Evolutionary conservation across 64 coral and sea anemone genomes (phyloP).

Genomic region (Acropora yongei): DNA sequence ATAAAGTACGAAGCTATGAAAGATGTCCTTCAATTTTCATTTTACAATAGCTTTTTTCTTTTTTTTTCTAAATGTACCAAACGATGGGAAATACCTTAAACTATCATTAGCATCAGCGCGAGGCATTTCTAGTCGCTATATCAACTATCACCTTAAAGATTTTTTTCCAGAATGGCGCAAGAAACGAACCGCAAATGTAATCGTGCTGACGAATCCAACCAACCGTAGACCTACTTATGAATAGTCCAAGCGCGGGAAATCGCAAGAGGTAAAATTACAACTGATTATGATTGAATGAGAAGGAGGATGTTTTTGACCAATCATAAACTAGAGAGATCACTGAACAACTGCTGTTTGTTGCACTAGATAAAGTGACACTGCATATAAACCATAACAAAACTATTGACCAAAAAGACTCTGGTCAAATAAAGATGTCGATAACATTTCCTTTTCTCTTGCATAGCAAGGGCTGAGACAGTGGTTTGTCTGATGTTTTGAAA

Average conservation of each 20-base stretch:
- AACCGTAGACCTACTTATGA: no score
- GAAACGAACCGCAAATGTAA: background rate
- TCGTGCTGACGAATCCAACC: background rate
- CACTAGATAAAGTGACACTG: background rate
- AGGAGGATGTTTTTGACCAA: no score
- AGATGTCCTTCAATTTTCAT: background rate
- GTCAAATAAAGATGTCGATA: slow-evolving; percentile 50
- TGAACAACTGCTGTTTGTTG: no score
- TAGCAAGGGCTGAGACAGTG: slow-evolving; percentile 41
- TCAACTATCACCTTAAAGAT: background rate
- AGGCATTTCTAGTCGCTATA: background rate
- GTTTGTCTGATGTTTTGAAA: slow-evolving; percentile 33
- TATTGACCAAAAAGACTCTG: background rate
- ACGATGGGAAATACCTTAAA: background rate
- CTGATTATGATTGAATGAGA: no score
- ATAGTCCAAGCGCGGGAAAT: no score
- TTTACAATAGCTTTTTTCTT: background rate
- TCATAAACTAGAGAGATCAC: no score
- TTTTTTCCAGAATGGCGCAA: background rate
- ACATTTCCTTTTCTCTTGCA: slow-evolving; percentile 57
- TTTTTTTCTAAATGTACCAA: background rate
- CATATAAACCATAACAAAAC: background rate
- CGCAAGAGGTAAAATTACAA: no score
- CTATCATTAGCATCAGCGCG: background rate
- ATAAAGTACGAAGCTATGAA: background rate